phyloP scores from a whole-genome alignment of 2,888 invertebrate species.

The Periphyllus acericola region DNA sequence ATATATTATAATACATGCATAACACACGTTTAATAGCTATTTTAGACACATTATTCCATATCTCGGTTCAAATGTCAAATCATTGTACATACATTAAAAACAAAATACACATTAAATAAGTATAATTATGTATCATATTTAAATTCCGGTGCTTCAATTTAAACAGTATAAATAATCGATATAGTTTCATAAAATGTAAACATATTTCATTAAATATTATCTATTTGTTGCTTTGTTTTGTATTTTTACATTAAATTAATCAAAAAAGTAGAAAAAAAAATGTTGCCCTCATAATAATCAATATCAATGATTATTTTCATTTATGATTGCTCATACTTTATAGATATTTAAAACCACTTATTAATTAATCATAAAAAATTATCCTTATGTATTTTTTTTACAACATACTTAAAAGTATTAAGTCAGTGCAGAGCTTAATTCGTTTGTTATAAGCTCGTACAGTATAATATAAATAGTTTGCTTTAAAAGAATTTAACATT shows the following conservation, averaged over 20 bases:
- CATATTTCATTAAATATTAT: not conserved
- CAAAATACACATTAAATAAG: not conserved
- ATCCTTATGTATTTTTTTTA: too few species aligned
- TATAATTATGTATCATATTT: not conserved
- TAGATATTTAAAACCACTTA: not conserved
- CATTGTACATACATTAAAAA: not conserved
- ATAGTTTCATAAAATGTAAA: not conserved
- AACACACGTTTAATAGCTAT: not conserved
- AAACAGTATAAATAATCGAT: not conserved
- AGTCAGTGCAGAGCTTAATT: not conserved
- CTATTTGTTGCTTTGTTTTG: not conserved
- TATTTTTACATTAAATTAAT: not conserved
- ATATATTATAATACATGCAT: too few species aligned
- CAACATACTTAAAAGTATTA: not conserved
- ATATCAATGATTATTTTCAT: not conserved
- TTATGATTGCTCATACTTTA: not conserved
- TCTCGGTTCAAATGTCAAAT: not conserved
- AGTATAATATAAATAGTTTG: not conserved
- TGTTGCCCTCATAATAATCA: not conserved
- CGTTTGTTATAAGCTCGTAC: not conserved
- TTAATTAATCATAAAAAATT: not conserved
- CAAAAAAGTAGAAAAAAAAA: not conserved
- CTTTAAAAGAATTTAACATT: not conserved
- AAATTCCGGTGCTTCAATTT: not conserved
- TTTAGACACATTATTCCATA: not conserved